Percentiles rank a stretch among this genome's conserved stretches.
phyloP scores from a whole-genome alignment of 1,140 invertebrate species.

The Venturia canescens region DNA sequence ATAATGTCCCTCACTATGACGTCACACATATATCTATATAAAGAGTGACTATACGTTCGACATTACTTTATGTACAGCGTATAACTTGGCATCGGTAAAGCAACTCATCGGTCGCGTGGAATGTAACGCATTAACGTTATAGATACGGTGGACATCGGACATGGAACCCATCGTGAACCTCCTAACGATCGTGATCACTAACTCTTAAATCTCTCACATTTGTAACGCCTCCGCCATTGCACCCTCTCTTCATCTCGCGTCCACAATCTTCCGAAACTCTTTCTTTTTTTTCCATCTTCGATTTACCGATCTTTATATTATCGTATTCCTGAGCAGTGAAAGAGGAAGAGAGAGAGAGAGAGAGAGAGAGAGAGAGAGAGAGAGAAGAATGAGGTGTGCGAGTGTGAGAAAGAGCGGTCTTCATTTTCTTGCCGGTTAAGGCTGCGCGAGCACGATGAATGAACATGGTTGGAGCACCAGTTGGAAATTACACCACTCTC shows the following conservation, averaged over 20 bases:
- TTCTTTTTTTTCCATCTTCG: slow-evolving; percentile 18
- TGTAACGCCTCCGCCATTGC: slow-evolving; percentile 52
- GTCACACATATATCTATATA: slow-evolving; percentile 23
- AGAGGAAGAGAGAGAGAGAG: no score
- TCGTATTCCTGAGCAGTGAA: background rate
- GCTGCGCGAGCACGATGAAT: slow-evolving; percentile 1
- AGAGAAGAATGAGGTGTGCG: no score
- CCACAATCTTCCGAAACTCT: background rate
- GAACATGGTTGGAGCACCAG: slow-evolving; percentile 24
- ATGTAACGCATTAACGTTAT: slow-evolving; percentile 68
- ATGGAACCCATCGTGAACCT: slow-evolving; percentile 52
- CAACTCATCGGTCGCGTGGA: slow-evolving; percentile 35
- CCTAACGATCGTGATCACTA: slow-evolving; percentile 61
- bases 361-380: background rate
- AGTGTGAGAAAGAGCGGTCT: background rate
- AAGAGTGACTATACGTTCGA: background rate
- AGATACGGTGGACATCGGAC: slow-evolving; percentile 62
- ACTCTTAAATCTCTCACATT: slow-evolving; percentile 60
- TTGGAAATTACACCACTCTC: slow-evolving; percentile 16
- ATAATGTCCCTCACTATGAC: slow-evolving; percentile 56
- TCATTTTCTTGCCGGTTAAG: slow-evolving; percentile 23
- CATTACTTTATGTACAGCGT: slow-evolving; percentile 29
- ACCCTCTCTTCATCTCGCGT: slow-evolving; percentile 2
- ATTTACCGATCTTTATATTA: slow-evolving; percentile 40
- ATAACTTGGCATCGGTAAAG: slow-evolving; percentile 43